A percentile compares a stretch with the other conserved stretches of the same genome.
These are phyloP conservation scores for Coluber constrictor DNA, from an alignment of 2,797 vertebrate genomes.

Conservation along the genomic window DNA sequence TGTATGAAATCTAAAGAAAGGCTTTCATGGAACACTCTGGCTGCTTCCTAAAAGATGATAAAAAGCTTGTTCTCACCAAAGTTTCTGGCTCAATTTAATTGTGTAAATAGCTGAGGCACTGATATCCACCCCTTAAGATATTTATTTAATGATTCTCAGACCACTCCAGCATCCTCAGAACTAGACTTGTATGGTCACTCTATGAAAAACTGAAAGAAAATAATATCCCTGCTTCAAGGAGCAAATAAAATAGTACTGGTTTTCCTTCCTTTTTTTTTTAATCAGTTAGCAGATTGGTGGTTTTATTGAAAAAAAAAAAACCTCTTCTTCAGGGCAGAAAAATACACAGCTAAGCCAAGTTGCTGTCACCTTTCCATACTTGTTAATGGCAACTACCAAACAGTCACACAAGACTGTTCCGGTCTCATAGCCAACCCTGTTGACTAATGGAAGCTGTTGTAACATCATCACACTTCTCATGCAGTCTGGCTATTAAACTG, in stretches of 20 bases:
- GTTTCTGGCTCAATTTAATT: neutral
- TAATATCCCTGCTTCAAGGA: neutral
- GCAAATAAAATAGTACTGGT: neutral
- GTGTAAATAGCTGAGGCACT: neutral
- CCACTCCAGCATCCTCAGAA: neutral
- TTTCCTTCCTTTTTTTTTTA: neutral
- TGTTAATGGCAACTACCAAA: conserved; percentile 10
- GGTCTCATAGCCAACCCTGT: conserved; percentile 31
- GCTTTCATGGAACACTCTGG: neutral
- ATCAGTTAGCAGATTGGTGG: neutral
- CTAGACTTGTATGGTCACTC: neutral
- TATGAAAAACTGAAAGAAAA: neutral
- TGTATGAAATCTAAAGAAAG: too few species aligned
- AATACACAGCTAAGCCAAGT: conserved; percentile 17
- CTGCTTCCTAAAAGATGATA: neutral
- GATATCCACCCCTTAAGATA: neutral
- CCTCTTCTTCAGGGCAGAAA: neutral
- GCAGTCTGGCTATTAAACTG: conserved; percentile 20
- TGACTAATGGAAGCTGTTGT: conserved; percentile 26
- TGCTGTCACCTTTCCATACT: conserved; percentile 35
- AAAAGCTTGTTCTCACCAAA: neutral
- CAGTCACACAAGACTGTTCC: conserved; percentile 1
- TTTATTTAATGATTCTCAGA: neutral
- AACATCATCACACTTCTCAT: conserved; percentile 31
- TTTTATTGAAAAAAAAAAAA: neutral